These are phyloP conservation scores for Serilophus lunatus DNA, from an alignment of 2,113 vertebrate genomes.

Conservation along the genomic window DNA sequence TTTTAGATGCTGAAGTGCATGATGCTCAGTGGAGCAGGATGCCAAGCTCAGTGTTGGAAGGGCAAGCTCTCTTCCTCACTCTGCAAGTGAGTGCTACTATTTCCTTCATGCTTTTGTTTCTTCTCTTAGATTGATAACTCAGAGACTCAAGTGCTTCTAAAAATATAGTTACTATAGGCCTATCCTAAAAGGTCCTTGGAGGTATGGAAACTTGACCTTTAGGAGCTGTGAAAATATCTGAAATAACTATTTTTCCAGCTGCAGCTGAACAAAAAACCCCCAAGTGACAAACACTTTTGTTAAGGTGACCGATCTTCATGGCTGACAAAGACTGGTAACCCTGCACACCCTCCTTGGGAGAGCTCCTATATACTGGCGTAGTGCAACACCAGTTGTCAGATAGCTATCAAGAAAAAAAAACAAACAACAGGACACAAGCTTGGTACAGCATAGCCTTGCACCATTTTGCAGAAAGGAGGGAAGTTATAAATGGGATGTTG, in stretches of 20 bases:
- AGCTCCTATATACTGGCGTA: neutral
- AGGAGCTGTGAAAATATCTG: neutral
- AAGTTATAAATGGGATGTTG: neutral
- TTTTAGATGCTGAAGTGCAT: fast-evolving
- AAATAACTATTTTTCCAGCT: neutral
- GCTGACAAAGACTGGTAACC: neutral
- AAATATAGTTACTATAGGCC: neutral
- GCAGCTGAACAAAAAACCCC: neutral
- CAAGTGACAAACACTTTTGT: neutral
- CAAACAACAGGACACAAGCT: fast-evolving
- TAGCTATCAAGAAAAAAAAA: neutral
- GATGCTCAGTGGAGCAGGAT: neutral
- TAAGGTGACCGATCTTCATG: neutral
- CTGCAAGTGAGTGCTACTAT: neutral
- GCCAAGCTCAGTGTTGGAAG: neutral
- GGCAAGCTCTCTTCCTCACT: neutral
- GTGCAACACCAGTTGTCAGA: neutral
- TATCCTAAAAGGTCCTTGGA: neutral
- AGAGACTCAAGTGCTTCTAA: neutral
- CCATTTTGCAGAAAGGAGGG: neutral
- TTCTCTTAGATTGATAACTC: neutral
- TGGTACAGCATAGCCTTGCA: neutral
- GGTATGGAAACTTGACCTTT: neutral
- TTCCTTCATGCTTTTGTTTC: neutral
- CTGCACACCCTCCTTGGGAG: neutral